These are phyloP conservation scores for Rhagonycha lutea DNA, from an alignment of 2,888 invertebrate genomes.

Conservation along the genomic window DNA sequence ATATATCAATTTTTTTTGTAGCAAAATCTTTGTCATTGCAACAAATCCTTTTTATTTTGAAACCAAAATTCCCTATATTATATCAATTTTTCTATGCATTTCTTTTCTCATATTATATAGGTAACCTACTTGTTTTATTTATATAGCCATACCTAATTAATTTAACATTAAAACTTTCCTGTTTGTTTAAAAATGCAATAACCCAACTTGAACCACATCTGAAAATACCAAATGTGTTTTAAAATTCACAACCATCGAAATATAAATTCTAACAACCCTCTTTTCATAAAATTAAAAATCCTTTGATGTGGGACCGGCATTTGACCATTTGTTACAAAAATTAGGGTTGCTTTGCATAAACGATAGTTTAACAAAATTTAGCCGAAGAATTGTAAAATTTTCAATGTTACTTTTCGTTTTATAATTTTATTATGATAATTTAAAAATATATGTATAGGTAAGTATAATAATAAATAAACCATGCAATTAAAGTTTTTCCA, in stretches of 20 bases:
- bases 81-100: too few species aligned
- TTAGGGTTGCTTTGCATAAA: constrained; percentile 21
- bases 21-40: too few species aligned
- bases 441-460: neutral
- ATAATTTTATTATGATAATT: neutral
- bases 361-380: neutral
- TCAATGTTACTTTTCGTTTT: neutral
- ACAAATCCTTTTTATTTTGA: too few species aligned
- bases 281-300: constrained; percentile 19
- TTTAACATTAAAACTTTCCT: neutral
- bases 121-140: too few species aligned
- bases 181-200: neutral
- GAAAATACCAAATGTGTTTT: neutral
- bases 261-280: constrained; percentile 20
- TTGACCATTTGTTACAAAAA: constrained; percentile 14
- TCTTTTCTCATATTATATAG: too few species aligned
- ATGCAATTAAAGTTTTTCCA: too few species aligned
- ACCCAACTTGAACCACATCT: neutral
- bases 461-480: too few species aligned
- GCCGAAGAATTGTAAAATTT: neutral
- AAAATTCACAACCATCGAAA: constrained; percentile 4
- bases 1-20: too few species aligned
- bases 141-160: neutral
- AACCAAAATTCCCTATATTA: too few species aligned
- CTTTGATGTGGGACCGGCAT: constrained; percentile 25